phyloP scores from a whole-genome alignment of 2,797 vertebrate genomes.

The Sebastes trivittatus region DNA sequence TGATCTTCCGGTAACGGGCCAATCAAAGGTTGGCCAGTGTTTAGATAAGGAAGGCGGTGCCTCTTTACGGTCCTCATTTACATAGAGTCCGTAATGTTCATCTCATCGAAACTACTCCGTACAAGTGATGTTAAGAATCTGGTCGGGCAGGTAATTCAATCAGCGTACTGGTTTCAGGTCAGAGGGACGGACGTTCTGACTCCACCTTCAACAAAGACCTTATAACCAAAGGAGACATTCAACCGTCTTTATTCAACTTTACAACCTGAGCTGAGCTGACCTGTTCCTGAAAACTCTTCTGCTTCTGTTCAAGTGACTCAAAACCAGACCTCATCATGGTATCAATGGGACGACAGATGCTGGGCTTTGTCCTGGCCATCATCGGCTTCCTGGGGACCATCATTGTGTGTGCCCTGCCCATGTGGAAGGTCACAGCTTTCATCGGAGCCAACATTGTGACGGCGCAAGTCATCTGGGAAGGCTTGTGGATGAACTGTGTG shows the following conservation, averaged over 20 bases:
- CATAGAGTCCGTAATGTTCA: slow-evolving; percentile 30
- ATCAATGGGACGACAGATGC: slow-evolving; percentile 91
- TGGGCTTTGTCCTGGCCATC: slow-evolving; percentile 87
- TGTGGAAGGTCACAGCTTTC: slow-evolving; percentile 95
- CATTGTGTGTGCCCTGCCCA: slow-evolving; percentile 88
- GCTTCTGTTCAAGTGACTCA: slow-evolving; percentile 9
- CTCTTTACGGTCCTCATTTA: slow-evolving; percentile 12
- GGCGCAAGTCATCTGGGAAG: slow-evolving; percentile 93
- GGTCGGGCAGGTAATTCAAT: slow-evolving; percentile 56
- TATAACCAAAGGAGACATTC: slow-evolving; percentile 47
- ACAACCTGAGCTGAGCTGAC: slow-evolving; percentile 7
- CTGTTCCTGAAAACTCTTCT: not conserved
- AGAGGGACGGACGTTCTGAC: slow-evolving; percentile 26
- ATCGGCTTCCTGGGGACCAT: slow-evolving; percentile 90
- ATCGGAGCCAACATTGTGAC: slow-evolving; percentile 95
- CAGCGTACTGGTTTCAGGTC: slow-evolving; percentile 61
- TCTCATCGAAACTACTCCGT: slow-evolving; percentile 77
- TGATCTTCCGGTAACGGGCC: slow-evolving; percentile 2
- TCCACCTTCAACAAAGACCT: slow-evolving; percentile 62
- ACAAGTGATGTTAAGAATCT: slow-evolving; percentile 69
- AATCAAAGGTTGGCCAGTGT: slow-evolving; percentile 1
- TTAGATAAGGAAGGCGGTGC: not conserved
- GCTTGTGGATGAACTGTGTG: slow-evolving; percentile 96
- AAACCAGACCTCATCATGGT: slow-evolving; percentile 82
- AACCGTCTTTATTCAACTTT: not conserved